Conservation (phyloP, 2,113 vertebrate species). For the Nicator chloris region DNA sequence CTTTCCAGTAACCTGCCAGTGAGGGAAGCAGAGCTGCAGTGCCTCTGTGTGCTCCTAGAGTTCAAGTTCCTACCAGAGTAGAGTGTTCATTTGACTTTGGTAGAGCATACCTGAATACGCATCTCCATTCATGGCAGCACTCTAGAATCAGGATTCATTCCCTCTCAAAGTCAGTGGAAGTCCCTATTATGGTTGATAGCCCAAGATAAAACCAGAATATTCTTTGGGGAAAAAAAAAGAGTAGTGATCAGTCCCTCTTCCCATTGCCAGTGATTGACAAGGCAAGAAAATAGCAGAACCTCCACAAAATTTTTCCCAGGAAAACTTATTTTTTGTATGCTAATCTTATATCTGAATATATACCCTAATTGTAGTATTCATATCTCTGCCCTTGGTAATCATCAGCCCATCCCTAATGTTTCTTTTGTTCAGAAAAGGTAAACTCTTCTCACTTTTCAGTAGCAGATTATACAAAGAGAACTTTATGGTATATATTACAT, state of each 20-base stretch:
- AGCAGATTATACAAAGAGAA: slow-evolving; percentile 18
- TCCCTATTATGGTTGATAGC: slow-evolving; percentile 19
- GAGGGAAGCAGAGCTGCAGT: neutral
- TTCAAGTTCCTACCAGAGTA: fast-evolving
- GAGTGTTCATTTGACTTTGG: neutral
- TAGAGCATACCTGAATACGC: neutral
- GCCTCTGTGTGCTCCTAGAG: fast-evolving
- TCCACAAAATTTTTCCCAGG: neutral
- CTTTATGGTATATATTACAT: slow-evolving; percentile 10
- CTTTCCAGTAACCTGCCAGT: neutral
- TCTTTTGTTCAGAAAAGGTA: slow-evolving; percentile 45
- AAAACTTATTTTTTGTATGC: slow-evolving; percentile 44
- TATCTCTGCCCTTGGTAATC: neutral
- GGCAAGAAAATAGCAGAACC: neutral
- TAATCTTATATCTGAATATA: slow-evolving; percentile 12
- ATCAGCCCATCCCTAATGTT: slow-evolving; percentile 5
- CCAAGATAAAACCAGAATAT: slow-evolving; percentile 4
- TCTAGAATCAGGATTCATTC: neutral
- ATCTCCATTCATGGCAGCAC: neutral
- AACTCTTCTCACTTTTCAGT: neutral
- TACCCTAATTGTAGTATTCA: neutral
- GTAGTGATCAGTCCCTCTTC: slow-evolving; percentile 22
- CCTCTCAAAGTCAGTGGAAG: slow-evolving; percentile 25
- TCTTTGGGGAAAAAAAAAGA: neutral
- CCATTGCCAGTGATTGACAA: neutral